Conservation (phyloP, 1,140 invertebrate species). For the Chironomus tepperi region DNA sequence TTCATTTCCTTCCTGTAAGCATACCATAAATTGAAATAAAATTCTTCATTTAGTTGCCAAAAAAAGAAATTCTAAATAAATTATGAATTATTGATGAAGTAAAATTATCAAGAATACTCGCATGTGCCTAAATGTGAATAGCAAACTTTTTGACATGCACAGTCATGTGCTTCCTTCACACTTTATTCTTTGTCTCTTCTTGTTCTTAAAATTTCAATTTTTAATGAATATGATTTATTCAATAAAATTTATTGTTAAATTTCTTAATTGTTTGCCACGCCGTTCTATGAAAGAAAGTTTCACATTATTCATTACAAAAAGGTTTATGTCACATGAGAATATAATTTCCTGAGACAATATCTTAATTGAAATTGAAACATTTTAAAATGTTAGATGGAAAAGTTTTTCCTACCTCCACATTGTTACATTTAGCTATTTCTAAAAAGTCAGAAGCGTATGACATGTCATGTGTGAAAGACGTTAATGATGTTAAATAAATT, state of each 20-base stretch:
- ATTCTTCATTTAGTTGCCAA: neutral
- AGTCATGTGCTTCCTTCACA: slow-evolving; percentile 16
- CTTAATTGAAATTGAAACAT: slow-evolving; percentile 14
- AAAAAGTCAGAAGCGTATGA: no score
- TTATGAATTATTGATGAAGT: neutral
- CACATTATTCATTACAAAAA: neutral
- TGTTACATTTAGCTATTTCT: no score
- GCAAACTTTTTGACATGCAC: slow-evolving; percentile 7
- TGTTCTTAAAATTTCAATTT: neutral
- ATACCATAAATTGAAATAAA: neutral
- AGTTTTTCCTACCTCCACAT: no score
- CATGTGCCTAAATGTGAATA: neutral
- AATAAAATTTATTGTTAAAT: neutral
- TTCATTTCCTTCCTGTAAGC: neutral
- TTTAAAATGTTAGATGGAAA: neutral
- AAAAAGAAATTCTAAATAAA: neutral
- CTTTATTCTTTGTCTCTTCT: neutral
- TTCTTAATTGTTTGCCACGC: neutral
- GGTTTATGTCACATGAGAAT: neutral
- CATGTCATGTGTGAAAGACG: no score
- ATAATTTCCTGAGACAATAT: slow-evolving; percentile 7
- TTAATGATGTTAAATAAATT: no score
- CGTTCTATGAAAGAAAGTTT: neutral
- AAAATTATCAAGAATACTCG: neutral
- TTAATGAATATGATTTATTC: slow-evolving; percentile 9